These are phyloP conservation scores for Caradrina clavipalpis DNA, from an alignment of 2,888 invertebrate genomes.

Conservation along the genomic window DNA sequence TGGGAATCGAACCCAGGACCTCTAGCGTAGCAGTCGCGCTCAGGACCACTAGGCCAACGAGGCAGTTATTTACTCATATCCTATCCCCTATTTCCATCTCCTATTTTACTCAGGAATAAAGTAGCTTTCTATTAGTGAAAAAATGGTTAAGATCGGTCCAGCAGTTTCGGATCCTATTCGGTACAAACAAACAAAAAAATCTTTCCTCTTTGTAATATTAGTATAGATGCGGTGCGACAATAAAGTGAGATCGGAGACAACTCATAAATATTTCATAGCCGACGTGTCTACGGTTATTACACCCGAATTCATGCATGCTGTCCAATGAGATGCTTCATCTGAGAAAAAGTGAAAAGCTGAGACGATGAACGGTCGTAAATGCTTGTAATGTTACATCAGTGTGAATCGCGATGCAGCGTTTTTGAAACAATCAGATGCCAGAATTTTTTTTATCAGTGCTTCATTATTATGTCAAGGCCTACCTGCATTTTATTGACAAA, in stretches of 20 bases:
- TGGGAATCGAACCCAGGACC: no score
- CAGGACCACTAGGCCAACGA: no score
- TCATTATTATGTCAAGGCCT: constrained; percentile 32
- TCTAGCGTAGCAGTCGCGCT: no score
- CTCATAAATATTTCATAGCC: constrained; percentile 81
- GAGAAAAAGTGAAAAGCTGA: constrained; percentile 75
- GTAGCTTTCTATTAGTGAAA: no score
- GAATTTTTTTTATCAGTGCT: neutral
- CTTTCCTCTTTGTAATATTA: no score
- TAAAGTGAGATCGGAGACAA: constrained; percentile 75
- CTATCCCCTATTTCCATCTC: no score
- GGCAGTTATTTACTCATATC: no score
- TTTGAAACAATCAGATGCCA: constrained; percentile 44
- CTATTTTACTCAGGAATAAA: no score
- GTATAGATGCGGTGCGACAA: constrained; percentile 62
- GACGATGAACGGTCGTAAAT: constrained; percentile 48
- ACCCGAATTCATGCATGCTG: constrained; percentile 83
- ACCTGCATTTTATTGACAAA: constrained; percentile 15
- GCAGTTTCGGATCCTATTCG: no score
- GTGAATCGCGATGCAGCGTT: constrained; percentile 29
- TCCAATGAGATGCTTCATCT: constrained; percentile 67
- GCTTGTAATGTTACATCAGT: constrained; percentile 31
- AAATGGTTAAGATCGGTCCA: no score
- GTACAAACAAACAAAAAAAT: no score
- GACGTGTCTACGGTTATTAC: constrained; percentile 82